phyloP scores from a whole-genome alignment of 2,797 vertebrate genomes.

The Capromys pilorides region DNA sequence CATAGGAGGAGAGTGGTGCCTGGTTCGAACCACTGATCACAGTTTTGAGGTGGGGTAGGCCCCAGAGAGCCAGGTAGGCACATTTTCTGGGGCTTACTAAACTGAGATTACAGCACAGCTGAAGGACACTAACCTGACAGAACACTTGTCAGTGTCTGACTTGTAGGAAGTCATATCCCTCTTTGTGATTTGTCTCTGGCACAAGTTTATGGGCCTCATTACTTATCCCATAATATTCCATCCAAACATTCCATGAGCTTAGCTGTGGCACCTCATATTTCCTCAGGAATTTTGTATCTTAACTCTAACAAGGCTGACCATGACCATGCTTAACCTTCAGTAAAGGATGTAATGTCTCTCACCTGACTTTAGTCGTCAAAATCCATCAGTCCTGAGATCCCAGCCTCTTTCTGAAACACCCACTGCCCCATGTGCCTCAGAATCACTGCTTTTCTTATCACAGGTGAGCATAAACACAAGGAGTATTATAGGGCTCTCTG shows the following conservation, averaged over 20 bases:
- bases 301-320: neutral
- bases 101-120: neutral
- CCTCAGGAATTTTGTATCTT: neutral
- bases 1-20: neutral
- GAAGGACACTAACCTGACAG: neutral
- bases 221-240: neutral
- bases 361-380: neutral
- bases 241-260: neutral
- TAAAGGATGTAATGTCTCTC: neutral
- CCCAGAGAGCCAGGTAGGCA: neutral
- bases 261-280: neutral
- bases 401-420: neutral
- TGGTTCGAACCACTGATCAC: neutral
- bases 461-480: neutral
- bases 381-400: neutral
- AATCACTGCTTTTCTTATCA: neutral
- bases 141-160: neutral
- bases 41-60: neutral
- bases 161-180: neutral
- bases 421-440: neutral
- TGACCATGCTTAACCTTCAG: neutral
- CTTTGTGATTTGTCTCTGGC: neutral
- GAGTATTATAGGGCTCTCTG: neutral
- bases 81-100: neutral
- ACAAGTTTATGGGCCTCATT: neutral